These are phyloP conservation scores for Homarus americanus DNA, from an alignment of 1,140 invertebrate species.

Conservation along the genomic window DNA sequence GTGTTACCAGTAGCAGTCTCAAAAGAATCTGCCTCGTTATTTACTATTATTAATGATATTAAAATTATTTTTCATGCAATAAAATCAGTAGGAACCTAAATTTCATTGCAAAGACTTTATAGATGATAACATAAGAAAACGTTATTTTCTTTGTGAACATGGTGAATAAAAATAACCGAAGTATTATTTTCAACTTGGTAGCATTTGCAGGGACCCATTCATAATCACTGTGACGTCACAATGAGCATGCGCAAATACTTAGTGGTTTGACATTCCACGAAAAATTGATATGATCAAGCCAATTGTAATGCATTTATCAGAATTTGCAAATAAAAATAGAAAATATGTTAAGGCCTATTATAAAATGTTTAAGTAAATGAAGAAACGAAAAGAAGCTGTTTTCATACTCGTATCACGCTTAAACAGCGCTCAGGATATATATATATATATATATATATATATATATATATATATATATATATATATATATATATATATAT, in stretches of 20 bases:
- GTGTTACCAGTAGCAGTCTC: slow-evolving; percentile 36
- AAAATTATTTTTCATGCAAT: neutral
- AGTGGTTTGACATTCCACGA: neutral
- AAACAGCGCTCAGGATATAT: too few species aligned
- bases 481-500: too few species aligned
- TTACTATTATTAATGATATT: neutral
- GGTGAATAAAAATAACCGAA: neutral
- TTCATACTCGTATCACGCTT: too few species aligned
- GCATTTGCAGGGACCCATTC: slow-evolving; percentile 32
- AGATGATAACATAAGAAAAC: neutral
- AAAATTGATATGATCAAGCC: neutral
- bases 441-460: too few species aligned
- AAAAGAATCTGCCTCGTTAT: neutral
- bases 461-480: too few species aligned
- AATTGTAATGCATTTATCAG: neutral
- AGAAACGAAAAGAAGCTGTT: too few species aligned
- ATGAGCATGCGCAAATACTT: slow-evolving; percentile 23
- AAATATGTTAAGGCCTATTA: too few species aligned
- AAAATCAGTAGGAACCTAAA: neutral
- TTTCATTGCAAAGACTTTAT: neutral
- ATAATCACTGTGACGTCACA: slow-evolving; percentile 52
- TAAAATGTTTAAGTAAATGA: too few species aligned
- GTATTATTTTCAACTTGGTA: slow-evolving; percentile 20
- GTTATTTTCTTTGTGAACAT: neutral
- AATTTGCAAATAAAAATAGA: neutral